Evolutionary conservation across 2,888 invertebrate species (phyloP), one percentile per base, ranked within the genome.

Genomic region (Boloria selene): DNA sequence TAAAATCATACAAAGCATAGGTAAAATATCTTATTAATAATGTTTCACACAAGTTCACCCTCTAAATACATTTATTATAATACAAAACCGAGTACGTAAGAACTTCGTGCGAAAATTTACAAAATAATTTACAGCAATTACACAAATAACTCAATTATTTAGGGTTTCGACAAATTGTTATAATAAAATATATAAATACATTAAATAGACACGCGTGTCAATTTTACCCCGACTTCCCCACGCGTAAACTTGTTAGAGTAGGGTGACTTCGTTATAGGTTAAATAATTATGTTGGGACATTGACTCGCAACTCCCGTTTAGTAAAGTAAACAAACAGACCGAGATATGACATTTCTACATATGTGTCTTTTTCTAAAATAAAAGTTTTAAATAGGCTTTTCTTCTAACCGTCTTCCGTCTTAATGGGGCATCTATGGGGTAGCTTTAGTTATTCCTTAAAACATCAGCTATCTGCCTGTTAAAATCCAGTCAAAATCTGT

Each of bases 171-270:
- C 50, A 56, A 61, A 60, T 65, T 62, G 22, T 56, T 52, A 51
- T 47, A 56, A 51, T 52, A 55, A 61, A 59, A 45, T 45, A 51
- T 60, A 47, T 51, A 56, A 64, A 61, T 51, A 51, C 22, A 59
- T 63, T 52, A 64, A 64, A 62, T 56, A 52, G 22, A 44, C 18
- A 56, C 64, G 61, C 67, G 64, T 50, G 68, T 58, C 68, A 58
- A 56, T 58, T 64, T 53, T 52, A 64, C 58, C 68, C 68, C 56
- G 17, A 64, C 55, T 64, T 42, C 52, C 53, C 17, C 59, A 6
- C 49, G 38, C 31, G 1, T 59, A 59, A 59, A 47, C 31, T 59
- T 16, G 47, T 59, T 59, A 59, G 2, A 31, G 13, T 59, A 59
- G 61, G 51, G 61, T 61, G 38, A 38, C 42, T 22, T 7, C 1